These are phyloP conservation scores for Sesamia nonagrioides DNA, from an alignment of 1,140 invertebrate species.

Conservation along the genomic window DNA sequence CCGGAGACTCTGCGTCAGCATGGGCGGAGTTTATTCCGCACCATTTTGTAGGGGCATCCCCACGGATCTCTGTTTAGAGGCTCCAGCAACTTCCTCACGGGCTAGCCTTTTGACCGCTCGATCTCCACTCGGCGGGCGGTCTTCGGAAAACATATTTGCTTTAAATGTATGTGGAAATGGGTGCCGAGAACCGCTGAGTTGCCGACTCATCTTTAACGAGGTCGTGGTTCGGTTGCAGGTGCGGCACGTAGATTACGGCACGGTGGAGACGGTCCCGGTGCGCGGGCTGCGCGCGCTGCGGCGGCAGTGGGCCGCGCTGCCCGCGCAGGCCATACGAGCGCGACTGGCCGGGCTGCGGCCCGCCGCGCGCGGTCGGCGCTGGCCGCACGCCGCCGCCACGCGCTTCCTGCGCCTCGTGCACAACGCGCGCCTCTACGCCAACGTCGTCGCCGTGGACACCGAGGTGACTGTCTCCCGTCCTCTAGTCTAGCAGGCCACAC, in stretches of 20 bases:
- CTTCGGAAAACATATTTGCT: no score
- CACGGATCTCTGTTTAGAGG: no score
- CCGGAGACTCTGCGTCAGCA: no score
- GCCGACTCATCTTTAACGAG: no score
- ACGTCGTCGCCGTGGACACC: slow-evolving; percentile 60
- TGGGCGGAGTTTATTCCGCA: no score
- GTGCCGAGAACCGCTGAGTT: no score
- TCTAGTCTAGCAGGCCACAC: slow-evolving; percentile 58
- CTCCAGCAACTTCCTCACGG: no score
- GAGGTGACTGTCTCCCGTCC: background rate
- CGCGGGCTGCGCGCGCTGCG: slow-evolving; percentile 62
- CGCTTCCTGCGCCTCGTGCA: slow-evolving; percentile 65
- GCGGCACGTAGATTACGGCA: slow-evolving; percentile 78
- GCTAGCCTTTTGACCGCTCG: no score
- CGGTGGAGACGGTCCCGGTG: slow-evolving; percentile 64
- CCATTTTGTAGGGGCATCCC: no score
- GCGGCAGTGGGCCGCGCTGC: slow-evolving; percentile 62
- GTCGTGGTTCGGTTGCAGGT: slow-evolving; percentile 51
- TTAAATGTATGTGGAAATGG: no score
- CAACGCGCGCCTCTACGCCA: slow-evolving; percentile 63
- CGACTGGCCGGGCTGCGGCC: slow-evolving; percentile 57
- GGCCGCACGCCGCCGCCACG: slow-evolving; percentile 66
- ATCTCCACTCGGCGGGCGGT: no score
- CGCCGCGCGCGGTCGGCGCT: slow-evolving; percentile 62
- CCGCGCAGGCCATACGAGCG: slow-evolving; percentile 65